A percentile compares a stretch with the other conserved stretches of the same genome.
Conservation (phyloP, 2,888 invertebrate genomes). For the Heliconius ismenius region DNA sequence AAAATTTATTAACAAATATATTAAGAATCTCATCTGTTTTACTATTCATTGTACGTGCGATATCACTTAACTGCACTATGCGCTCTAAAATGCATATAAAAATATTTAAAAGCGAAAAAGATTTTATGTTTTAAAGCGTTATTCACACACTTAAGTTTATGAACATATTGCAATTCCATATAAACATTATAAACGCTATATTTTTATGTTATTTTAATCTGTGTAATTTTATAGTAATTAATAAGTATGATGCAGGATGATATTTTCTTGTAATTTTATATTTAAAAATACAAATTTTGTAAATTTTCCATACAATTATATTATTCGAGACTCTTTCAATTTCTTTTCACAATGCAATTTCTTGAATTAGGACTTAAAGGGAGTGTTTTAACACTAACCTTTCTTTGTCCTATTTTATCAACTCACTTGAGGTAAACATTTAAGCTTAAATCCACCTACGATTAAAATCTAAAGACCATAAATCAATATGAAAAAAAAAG, state of each 20-base stretch:
- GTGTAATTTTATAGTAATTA: neutral
- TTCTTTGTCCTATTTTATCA: too few species aligned
- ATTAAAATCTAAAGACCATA: neutral
- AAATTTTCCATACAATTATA: neutral
- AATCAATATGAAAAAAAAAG: neutral
- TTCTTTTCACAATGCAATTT: neutral
- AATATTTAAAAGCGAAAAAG: neutral
- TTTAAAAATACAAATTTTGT: neutral
- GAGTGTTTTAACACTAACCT: too few species aligned
- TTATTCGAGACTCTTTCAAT: neutral
- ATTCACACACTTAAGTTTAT: neutral
- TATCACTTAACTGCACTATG: neutral
- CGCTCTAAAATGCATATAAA: neutral
- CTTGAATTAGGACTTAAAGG: neutral
- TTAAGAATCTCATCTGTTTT: constrained; percentile 1
- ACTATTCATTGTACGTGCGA: neutral
- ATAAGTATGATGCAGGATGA: neutral
- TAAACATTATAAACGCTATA: neutral
- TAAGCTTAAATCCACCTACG: neutral
- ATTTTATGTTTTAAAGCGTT: neutral
- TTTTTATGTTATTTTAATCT: neutral
- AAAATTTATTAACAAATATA: neutral
- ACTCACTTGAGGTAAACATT: neutral
- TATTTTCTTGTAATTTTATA: too few species aligned
- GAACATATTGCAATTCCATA: neutral